Evolutionary conservation across 2,113 vertebrate species (phyloP).

Genomic region (Apodemus sylvaticus): DNA sequence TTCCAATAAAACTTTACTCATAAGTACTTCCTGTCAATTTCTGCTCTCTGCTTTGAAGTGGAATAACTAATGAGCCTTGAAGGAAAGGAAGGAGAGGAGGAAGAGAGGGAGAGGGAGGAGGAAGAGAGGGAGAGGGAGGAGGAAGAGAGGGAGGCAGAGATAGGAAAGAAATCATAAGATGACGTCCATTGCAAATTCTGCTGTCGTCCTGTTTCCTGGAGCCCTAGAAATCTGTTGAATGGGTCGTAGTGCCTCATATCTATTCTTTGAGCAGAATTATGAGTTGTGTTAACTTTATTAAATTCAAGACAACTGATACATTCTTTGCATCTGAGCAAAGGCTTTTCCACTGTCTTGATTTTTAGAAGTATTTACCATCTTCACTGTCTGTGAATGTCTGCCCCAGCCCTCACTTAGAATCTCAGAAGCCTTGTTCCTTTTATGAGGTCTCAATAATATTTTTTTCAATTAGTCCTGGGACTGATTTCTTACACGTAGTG

Average conservation of each 20-base stretch:
- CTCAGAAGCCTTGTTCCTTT: not conserved
- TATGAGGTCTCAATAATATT: not conserved
- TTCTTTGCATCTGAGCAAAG: conserved; percentile 12
- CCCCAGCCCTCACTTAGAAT: not conserved
- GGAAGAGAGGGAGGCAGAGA: not conserved
- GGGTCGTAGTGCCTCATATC: not conserved
- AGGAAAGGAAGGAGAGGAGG: not conserved
- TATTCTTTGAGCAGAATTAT: not conserved
- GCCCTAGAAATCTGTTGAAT: conserved; percentile 19
- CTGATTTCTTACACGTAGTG: not conserved
- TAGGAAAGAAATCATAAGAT: not conserved
- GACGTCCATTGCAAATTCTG: not conserved
- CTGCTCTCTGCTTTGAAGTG: not conserved
- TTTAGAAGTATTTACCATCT: not conserved
- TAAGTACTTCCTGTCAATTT: not conserved
- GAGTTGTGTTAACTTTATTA: conserved; percentile 21
- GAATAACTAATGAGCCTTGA: not conserved
- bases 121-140: not conserved
- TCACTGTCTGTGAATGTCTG: not conserved
- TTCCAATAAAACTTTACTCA: conserved; percentile 45
- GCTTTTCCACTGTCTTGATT: not conserved
- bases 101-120: not conserved
- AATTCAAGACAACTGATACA: not conserved
- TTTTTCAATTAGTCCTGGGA: not conserved
- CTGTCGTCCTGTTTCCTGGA: not conserved